phyloP scores from a whole-genome alignment of 2,797 vertebrate species.

The Allochrocebus solatus region DNA sequence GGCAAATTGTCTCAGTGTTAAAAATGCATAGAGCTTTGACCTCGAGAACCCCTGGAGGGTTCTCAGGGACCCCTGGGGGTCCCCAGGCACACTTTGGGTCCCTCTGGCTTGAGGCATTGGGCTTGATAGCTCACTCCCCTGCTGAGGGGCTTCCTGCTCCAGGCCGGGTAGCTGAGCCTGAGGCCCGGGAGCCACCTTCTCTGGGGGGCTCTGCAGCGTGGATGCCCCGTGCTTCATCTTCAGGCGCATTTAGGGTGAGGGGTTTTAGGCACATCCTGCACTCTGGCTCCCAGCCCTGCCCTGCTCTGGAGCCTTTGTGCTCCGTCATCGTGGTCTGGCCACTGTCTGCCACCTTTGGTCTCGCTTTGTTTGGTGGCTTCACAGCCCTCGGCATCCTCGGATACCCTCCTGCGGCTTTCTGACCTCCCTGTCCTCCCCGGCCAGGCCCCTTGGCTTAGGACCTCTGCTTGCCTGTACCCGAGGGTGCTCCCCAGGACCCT shows the following conservation, averaged over 20 bases:
- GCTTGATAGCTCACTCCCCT: not conserved
- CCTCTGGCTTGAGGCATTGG: not conserved
- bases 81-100: not conserved
- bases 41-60: not conserved
- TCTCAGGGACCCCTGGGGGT: not conserved
- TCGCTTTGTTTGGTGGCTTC: not conserved
- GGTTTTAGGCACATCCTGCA: not conserved
- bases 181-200: not conserved
- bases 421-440: accelerated
- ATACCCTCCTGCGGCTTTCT: not conserved
- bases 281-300: not conserved
- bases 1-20: not conserved
- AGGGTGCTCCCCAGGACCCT: not conserved
- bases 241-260: not conserved
- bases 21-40: not conserved
- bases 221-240: accelerated
- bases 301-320: not conserved
- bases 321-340: too few species aligned
- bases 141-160: not conserved
- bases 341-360: too few species aligned
- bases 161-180: too few species aligned
- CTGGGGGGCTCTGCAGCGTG: accelerated
- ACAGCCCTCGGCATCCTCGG: accelerated
- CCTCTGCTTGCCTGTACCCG: not conserved
- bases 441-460: not conserved